A percentile compares a stretch with the other conserved stretches of the same genome.
These are phyloP conservation scores for Montipora capitata DNA, from an alignment of 92 coral and sea anemone species.

Conservation along the genomic window DNA sequence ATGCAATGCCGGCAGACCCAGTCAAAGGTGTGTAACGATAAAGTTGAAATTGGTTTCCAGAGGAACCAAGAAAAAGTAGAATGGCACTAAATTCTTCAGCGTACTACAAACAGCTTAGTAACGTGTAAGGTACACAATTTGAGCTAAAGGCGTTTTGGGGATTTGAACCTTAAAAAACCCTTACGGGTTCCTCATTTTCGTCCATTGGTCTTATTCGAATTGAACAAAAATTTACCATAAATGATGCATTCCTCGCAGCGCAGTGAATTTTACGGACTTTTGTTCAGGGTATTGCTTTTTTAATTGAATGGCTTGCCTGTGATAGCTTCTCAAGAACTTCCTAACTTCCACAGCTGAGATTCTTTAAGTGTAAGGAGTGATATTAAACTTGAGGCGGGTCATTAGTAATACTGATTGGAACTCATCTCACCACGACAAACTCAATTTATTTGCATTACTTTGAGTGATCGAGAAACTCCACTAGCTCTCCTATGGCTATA, in stretches of 20 bases:
- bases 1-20: not conserved
- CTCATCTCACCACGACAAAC: not conserved
- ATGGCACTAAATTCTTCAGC: not conserved
- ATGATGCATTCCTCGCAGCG: not conserved
- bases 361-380: no score
- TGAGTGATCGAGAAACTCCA: not conserved
- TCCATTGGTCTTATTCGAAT: not conserved
- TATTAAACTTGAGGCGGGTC: no score
- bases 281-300: not conserved
- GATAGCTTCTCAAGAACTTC: not conserved
- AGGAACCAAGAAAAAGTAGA: slow-evolving; percentile 1
- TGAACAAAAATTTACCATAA: not conserved
- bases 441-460: not conserved
- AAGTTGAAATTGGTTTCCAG: slow-evolving; percentile 2
- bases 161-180: not conserved
- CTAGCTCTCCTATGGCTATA: not conserved
- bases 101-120: not conserved
- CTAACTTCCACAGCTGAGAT: not conserved
- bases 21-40: not conserved
- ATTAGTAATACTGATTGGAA: not conserved
- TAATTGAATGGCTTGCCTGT: not conserved
- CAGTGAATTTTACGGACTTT: slow-evolving; percentile 1
- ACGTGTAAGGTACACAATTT: not conserved
- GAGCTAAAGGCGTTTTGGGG: not conserved
- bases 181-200: not conserved